Evolutionary conservation across 2,113 vertebrate species (phyloP), one percentile per base, ranked within the genome.

Genomic region (Syrmaticus mikado): DNA sequence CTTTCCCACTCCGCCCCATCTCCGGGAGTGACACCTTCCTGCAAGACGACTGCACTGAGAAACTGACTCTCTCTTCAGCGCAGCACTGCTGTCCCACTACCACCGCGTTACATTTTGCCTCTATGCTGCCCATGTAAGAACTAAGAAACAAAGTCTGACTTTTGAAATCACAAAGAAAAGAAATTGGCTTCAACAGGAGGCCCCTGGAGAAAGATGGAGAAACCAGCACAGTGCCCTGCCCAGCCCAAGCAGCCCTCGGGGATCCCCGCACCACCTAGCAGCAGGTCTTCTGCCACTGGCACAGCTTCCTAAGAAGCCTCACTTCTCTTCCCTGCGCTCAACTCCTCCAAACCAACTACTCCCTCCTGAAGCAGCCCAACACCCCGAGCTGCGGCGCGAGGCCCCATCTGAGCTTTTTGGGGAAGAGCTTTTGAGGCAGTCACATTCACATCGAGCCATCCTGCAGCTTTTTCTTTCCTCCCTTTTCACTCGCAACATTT

Each of bases 401-500:
- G 57, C 11, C 4, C 5, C 36, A 43, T 19, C 62, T 2, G 21
- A 89, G 65, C 62, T 74, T 80, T 73, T 17, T 41, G 27, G 24
- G 50, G 60, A 74, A 80, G 48, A 52, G 17, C 25, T 90, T 88
- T 86, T 5, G 9, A 95, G 74, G 80, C 45, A 46, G 77, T 41
- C 78, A 70, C 0, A 88, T 82, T 80, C 82, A 41, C 89, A 74
- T 82, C 60, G 78, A 96, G 74, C 90, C 82, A 86, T 64, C 89
- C 82, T 19, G 38, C 90, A 90, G 89, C 80, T 94, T 95, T 85
- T 90, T 10, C 4, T 78, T 93, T 70, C 84, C 73, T 91, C 57
- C 74, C 78, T 93, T 94, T 93, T 92, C 93, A 81, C 90, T 97
- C 82, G 85, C 58, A 94, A 73, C 66, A 34, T 95, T 95, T 96